Evolutionary conservation across 2,113 vertebrate species (phyloP), one percentile per base, ranked within the genome.

Genomic region (Etia nguti): DNA sequence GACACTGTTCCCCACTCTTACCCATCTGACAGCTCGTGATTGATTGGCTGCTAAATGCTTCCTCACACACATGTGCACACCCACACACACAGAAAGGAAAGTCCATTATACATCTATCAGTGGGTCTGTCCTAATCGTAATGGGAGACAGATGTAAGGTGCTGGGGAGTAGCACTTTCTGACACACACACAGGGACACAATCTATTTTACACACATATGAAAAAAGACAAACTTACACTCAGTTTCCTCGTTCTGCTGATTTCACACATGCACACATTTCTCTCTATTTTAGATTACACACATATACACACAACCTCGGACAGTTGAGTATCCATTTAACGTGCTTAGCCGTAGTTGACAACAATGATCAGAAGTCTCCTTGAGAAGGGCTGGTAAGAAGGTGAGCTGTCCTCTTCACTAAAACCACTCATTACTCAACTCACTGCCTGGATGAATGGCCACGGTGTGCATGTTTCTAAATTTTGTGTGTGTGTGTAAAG

Each of bases 291-390:
- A 82, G 68, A 85, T 92, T 75, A 89, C 90, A 81, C 57, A 52
- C 29, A 62, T 80, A 88, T 84, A 85, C 89, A 86, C 88, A 83
- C 56, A 65, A 77, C 10, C 56, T 41, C 20, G 15, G 80, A 91
- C 86, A 75, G 62, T 83, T 90, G 82, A 29, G 93, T 88, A 86
- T 93, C 91, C 91, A 91, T 93, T 94, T 88, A 93, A 93, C 38
- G 90, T 92, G 87, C 93, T 95, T 93, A 94, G 94, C 92, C 91
- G 86, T 92, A 86, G 92, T 93, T 93, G 95, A 95, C 95, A 95
- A 93, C 92, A 93, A 91, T 94, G 94, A 95, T 95, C 95, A 95
- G 93, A 95, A 95, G 95, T 95, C 94, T 95, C 94, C 94, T 95
- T 95, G 95, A 95, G 94, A 93, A 70, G 93, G 86, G 84, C 90